A percentile compares a stretch with the other conserved stretches of the same genome.
Conservation (phyloP, 1,140 invertebrate species). For the Myzus persicae region DNA sequence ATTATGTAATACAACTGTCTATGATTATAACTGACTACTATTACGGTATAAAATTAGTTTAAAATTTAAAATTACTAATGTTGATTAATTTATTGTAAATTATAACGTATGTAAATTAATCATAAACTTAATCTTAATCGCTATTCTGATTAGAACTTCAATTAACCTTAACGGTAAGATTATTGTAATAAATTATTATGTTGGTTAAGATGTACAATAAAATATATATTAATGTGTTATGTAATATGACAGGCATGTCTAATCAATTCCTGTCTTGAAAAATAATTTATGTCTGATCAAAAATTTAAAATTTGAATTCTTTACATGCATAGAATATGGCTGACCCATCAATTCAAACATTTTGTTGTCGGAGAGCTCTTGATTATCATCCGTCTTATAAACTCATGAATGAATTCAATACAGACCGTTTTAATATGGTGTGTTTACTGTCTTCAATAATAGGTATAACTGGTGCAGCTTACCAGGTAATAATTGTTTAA, state of each 20-base stretch:
- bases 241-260: not conserved
- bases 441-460: slow-evolving; percentile 59
- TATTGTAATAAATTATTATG: not conserved
- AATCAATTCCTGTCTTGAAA: not conserved
- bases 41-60: not conserved
- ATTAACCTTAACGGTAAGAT: not conserved
- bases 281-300: not conserved
- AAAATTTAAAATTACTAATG: not conserved
- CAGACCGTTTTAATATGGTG: slow-evolving; percentile 59
- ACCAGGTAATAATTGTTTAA: slow-evolving; percentile 68
- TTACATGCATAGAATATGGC: slow-evolving; percentile 57
- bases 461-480: slow-evolving; percentile 73
- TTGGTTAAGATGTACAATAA: not conserved
- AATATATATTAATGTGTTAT: not conserved
- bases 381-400: slow-evolving; percentile 51
- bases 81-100: not conserved
- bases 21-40: too few species aligned
- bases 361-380: slow-evolving; percentile 61
- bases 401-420: slow-evolving; percentile 61
- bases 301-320: not conserved
- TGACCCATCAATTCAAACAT: slow-evolving; percentile 62
- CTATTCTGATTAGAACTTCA: not conserved
- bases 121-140: not conserved
- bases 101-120: not conserved
- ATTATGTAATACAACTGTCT: too few species aligned